These are phyloP conservation scores for Ophiodon elongatus DNA, from an alignment of 2,113 vertebrate species.

Conservation along the genomic window DNA sequence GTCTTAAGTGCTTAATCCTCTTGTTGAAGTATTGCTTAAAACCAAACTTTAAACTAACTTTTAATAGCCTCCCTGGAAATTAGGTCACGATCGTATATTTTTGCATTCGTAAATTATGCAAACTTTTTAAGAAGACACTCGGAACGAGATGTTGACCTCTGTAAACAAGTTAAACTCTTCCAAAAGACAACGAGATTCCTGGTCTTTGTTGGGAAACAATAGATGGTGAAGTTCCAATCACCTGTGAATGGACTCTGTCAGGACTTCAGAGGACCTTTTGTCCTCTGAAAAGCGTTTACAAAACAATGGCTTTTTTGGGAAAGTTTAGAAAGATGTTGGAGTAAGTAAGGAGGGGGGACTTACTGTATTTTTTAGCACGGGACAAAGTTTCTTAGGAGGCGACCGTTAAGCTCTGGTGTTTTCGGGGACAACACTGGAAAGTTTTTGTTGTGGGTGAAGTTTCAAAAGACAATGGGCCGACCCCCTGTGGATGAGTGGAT, in stretches of 20 bases:
- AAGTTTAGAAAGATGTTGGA: conserved; percentile 7
- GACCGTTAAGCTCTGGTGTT: conserved; percentile 8
- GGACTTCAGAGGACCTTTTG: conserved; percentile 49
- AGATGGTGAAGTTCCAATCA: conserved; percentile 36
- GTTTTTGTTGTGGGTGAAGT: conserved; percentile 48
- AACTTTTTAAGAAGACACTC: conserved; percentile 12
- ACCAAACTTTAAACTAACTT: not conserved
- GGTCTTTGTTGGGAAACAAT: conserved; percentile 56
- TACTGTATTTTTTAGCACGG: conserved; percentile 14
- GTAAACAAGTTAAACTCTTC: conserved; percentile 27
- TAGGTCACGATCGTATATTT: not conserved
- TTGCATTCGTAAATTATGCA: not conserved
- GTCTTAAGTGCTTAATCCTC: not conserved
- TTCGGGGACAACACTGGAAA: conserved; percentile 44
- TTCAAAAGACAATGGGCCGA: conserved; percentile 64
- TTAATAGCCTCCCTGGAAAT: not conserved
- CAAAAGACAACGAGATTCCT: conserved; percentile 15
- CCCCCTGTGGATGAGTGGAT: conserved; percentile 71
- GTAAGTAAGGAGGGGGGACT: not conserved
- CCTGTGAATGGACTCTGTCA: not conserved
- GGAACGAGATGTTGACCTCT: conserved; percentile 7
- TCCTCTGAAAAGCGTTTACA: conserved; percentile 33
- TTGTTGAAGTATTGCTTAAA: not conserved
- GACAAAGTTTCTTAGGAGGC: conserved; percentile 9
- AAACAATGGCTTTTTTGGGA: conserved; percentile 38